phyloP scores from a whole-genome alignment of 2,797 vertebrate genomes.

The Meda fulgida region DNA sequence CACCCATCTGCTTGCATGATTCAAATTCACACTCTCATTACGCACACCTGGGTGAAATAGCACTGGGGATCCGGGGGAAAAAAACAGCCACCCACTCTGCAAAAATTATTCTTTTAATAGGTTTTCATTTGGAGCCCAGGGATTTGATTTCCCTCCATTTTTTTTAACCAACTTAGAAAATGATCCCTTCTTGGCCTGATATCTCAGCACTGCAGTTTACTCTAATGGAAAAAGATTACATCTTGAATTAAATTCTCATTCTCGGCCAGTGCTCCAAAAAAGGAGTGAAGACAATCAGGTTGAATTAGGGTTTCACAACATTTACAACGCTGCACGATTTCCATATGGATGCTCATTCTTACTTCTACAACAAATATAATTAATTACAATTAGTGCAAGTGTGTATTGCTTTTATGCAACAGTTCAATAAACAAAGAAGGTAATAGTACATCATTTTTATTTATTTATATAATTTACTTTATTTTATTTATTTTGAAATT shows the following conservation, averaged over 20 bases:
- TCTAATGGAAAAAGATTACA: slow-evolving; percentile 72
- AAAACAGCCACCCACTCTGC: slow-evolving; percentile 34
- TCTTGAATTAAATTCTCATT: slow-evolving; percentile 70
- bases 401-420: slow-evolving; percentile 3
- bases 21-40: slow-evolving; percentile 61
- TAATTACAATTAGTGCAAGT: slow-evolving; percentile 48
- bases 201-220: slow-evolving; percentile 67
- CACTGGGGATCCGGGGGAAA: slow-evolving; percentile 39
- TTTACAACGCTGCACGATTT: slow-evolving; percentile 47
- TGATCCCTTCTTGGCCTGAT: slow-evolving; percentile 60
- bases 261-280: slow-evolving; percentile 58
- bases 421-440: not conserved
- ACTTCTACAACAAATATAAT: slow-evolving; percentile 53
- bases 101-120: slow-evolving; percentile 64
- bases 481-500: too few relatives aligned
- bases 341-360: slow-evolving; percentile 26
- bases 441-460: not conserved
- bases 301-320: slow-evolving; percentile 65
- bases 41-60: slow-evolving; percentile 13
- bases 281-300: slow-evolving; percentile 64
- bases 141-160: slow-evolving; percentile 64
- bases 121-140: slow-evolving; percentile 65
- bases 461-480: too few relatives aligned
- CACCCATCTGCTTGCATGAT: slow-evolving; percentile 60
- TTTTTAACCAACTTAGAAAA: slow-evolving; percentile 61